Conservation (phyloP, 2,113 vertebrate genomes). For the Megaceryle torquata region DNA sequence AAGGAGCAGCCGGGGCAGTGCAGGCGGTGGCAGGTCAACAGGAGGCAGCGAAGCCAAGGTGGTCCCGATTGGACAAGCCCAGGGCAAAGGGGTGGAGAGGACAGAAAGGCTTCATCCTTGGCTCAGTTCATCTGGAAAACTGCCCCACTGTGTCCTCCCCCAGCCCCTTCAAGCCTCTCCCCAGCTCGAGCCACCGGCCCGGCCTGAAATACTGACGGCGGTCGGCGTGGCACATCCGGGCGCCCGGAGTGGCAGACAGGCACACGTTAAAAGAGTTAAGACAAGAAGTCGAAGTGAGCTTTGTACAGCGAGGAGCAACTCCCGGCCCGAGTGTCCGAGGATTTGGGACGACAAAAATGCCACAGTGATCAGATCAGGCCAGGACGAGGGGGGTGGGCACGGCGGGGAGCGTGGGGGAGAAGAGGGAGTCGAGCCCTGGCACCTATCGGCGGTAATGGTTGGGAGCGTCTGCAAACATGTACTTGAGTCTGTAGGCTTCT, state of each 20-base stretch:
- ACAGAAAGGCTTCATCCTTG: background rate
- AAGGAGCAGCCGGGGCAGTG: background rate
- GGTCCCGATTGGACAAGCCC: background rate
- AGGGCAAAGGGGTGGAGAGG: background rate
- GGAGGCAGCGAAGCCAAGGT: slow-evolving; percentile 17
- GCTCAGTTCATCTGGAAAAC: slow-evolving; percentile 22
- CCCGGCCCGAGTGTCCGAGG: slow-evolving; percentile 50
- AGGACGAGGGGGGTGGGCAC: background rate
- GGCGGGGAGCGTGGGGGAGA: background rate
- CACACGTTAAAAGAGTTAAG: slow-evolving; percentile 64
- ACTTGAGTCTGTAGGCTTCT: slow-evolving; percentile 98
- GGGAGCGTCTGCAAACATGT: slow-evolving; percentile 97
- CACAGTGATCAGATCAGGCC: slow-evolving; percentile 74
- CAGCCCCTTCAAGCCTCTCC: background rate
- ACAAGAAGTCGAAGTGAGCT: slow-evolving; percentile 67
- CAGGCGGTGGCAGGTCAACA: background rate
- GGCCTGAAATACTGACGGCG: slow-evolving; percentile 26
- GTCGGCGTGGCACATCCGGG: slow-evolving; percentile 58
- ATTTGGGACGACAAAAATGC: slow-evolving; percentile 56
- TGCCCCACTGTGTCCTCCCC: background rate
- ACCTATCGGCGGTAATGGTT: slow-evolving; percentile 96
- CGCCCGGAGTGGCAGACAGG: slow-evolving; percentile 65
- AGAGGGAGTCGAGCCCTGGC: slow-evolving; percentile 27
- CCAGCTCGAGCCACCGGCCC: background rate
- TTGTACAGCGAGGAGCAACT: slow-evolving; percentile 71